Percentiles rank a stretch among this genome's conserved stretches.
Evolutionary conservation across 2,888 invertebrate species (phyloP).

Genomic region (Patella depressa): DNA sequence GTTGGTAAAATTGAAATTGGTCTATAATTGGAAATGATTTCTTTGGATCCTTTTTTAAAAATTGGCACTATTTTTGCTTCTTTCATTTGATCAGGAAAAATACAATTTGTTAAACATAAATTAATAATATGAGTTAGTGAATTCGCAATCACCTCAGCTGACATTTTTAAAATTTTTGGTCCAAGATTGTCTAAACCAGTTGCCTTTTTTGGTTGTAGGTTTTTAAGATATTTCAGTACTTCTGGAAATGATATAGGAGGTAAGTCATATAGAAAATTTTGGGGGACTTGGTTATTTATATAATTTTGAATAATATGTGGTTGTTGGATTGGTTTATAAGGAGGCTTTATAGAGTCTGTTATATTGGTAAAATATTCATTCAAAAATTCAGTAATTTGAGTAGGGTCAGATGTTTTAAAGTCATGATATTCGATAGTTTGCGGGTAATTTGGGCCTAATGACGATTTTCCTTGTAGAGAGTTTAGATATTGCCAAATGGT

Average conservation of each 20-base stretch:
- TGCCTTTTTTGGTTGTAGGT: neutral
- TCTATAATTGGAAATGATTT: neutral
- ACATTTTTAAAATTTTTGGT: neutral
- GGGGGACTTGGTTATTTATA: neutral
- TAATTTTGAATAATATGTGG: neutral
- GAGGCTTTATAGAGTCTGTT: neutral
- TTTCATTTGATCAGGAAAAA: neutral
- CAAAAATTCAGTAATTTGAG: neutral
- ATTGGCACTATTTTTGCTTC: neutral
- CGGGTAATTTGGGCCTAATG: neutral
- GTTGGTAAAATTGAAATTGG: neutral
- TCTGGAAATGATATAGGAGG: neutral
- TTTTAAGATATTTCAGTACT: neutral
- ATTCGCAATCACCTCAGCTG: neutral
- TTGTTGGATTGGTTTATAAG: neutral
- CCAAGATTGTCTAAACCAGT: neutral
- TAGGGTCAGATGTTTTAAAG: neutral
- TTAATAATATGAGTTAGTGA: neutral
- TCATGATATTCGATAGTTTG: neutral
- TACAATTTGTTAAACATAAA: neutral
- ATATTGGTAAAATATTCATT: slow-evolving; percentile 2
- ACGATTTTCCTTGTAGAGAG: neutral
- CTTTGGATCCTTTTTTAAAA: neutral
- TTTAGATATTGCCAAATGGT: neutral
- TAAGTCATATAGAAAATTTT: neutral